Conservation (phyloP, 2,113 vertebrate species). For the Crotophaga sulcirostris region DNA sequence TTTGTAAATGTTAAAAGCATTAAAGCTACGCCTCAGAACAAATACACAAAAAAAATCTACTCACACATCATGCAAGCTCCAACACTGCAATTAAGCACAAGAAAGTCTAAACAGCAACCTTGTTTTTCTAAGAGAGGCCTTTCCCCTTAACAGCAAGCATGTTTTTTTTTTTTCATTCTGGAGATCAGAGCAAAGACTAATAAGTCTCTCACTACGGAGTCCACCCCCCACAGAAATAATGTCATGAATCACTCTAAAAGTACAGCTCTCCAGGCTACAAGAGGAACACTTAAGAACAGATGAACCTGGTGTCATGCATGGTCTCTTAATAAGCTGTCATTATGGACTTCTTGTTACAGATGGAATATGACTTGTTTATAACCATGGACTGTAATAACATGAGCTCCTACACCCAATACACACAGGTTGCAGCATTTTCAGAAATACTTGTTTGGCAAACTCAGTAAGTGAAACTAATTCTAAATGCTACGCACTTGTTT, state of each 20-base stretch:
- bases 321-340: not conserved
- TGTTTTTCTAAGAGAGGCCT: not conserved
- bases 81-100: accelerated
- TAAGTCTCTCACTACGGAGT: not conserved
- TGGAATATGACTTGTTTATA: not conserved
- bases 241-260: not conserved
- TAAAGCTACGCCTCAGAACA: not conserved
- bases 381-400: not conserved
- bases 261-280: not conserved
- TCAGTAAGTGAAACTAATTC: not conserved
- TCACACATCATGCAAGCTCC: accelerated
- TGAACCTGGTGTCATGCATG: not conserved
- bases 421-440: not conserved
- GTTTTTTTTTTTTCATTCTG: not conserved
- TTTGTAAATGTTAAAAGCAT: not conserved
- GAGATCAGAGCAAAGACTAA: not conserved
- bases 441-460: not conserved
- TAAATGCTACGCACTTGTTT: accelerated
- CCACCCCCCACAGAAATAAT: not conserved
- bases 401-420: accelerated
- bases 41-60: not conserved
- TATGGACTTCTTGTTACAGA: not conserved
- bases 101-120: not conserved
- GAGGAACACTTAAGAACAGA: not conserved
- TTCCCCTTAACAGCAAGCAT: not conserved